Percentiles rank a stretch among this genome's conserved stretches.
phyloP scores from a whole-genome alignment of 2,888 invertebrate genomes.

The Thysanoteuthis rhombus region DNA sequence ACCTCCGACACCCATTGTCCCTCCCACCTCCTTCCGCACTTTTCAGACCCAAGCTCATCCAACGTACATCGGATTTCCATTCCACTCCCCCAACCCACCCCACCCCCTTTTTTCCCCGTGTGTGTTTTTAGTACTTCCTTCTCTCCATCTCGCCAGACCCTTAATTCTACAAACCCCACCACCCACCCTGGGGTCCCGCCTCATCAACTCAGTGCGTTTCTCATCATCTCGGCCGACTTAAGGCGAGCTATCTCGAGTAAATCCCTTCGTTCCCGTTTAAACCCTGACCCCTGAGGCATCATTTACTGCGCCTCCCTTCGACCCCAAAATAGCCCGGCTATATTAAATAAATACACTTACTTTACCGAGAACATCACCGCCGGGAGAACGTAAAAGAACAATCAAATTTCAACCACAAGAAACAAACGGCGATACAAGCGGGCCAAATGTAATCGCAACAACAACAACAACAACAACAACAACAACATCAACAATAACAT shows the following conservation, averaged over 20 bases:
- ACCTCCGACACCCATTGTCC: too few relatives aligned
- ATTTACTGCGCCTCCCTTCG: background rate
- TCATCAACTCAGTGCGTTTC: background rate
- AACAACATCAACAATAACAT: too few relatives aligned
- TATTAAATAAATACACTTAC: conserved; percentile 12
- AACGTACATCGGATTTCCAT: too few relatives aligned
- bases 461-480: too few relatives aligned
- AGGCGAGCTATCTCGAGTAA: background rate
- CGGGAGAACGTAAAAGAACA: background rate
- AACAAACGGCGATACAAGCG: background rate
- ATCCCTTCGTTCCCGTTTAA: background rate
- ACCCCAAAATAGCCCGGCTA: background rate
- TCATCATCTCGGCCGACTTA: background rate
- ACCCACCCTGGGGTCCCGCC: background rate
- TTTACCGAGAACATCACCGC: background rate
- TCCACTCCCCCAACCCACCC: too few relatives aligned
- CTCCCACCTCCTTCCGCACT: too few relatives aligned
- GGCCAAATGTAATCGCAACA: background rate
- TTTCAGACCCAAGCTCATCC: too few relatives aligned
- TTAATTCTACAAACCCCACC: background rate
- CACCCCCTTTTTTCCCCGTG: too few relatives aligned
- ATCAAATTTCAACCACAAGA: background rate
- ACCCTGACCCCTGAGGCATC: background rate
- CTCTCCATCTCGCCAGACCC: background rate
- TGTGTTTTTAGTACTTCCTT: background rate